phyloP scores from a whole-genome alignment of 1,140 invertebrate species.

The Spodoptera frugiperda region DNA sequence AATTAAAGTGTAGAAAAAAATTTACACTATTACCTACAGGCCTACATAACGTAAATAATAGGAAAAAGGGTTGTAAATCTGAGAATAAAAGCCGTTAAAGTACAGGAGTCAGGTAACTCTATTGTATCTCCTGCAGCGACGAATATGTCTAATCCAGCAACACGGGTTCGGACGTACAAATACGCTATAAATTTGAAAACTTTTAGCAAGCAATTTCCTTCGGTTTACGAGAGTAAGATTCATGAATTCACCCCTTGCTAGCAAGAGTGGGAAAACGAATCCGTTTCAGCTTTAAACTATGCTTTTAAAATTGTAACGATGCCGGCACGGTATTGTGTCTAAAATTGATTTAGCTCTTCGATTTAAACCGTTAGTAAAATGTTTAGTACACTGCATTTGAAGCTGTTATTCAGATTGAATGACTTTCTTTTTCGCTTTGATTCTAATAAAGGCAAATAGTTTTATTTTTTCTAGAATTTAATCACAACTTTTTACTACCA shows the following conservation, averaged over 20 bases:
- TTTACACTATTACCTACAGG: too few species aligned
- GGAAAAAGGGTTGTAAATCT: too few species aligned
- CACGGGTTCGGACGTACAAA: slow-evolving; percentile 57
- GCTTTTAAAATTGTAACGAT: slow-evolving; percentile 55
- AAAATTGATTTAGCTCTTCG: slow-evolving; percentile 35
- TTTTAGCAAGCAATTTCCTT: slow-evolving; percentile 75
- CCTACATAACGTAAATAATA: too few species aligned
- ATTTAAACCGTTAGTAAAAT: slow-evolving; percentile 9
- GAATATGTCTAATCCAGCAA: slow-evolving; percentile 62
- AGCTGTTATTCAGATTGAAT: background rate
- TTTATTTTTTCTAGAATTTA: background rate
- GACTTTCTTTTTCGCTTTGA: background rate
- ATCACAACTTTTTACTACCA: background rate
- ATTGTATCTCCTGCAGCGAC: slow-evolving; percentile 11
- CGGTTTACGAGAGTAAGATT: slow-evolving; percentile 67
- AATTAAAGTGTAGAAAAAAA: background rate
- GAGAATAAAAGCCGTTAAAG: background rate
- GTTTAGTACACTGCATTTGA: background rate
- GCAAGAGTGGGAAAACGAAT: slow-evolving; percentile 44
- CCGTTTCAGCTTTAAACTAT: slow-evolving; percentile 53
- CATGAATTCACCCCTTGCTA: slow-evolving; percentile 52
- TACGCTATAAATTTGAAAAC: slow-evolving; percentile 75
- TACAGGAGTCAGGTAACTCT: slow-evolving; percentile 17
- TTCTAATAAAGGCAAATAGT: background rate
- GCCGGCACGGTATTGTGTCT: slow-evolving; percentile 25